A percentile compares a stretch with the other conserved stretches of the same genome.
These are phyloP conservation scores for Beroe forskalii DNA, from an alignment of 37 sponge, comb jelly and placozoan genomes.

Conservation along the genomic window DNA sequence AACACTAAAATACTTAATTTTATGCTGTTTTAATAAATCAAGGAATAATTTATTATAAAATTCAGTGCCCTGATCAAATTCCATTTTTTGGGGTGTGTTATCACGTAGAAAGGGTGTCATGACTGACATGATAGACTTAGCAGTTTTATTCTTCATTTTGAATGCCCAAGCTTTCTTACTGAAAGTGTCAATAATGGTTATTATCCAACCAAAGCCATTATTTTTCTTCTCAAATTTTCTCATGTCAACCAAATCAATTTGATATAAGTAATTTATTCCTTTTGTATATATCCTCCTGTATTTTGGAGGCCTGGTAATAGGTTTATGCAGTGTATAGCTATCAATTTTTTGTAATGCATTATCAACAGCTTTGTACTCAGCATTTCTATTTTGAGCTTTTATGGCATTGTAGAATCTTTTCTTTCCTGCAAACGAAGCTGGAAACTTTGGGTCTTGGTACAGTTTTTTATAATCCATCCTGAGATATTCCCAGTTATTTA, in stretches of 20 bases:
- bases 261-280: background rate
- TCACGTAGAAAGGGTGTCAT: background rate
- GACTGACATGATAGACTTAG: background rate
- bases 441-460: constrained; percentile 6
- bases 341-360: background rate
- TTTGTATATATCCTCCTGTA: constrained; percentile 31
- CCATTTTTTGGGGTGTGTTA: constrained; percentile 14
- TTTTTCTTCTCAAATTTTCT: background rate
- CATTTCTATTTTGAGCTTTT: background rate
- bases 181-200: constrained; percentile 14
- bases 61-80: constrained; percentile 8
- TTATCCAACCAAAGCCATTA: background rate
- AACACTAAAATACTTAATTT: background rate
- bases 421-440: constrained; percentile 6
- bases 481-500: background rate
- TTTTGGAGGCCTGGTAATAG: background rate
- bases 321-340: constrained; percentile 42
- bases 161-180: constrained; percentile 42
- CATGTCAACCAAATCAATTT: constrained; percentile 12
- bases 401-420: background rate
- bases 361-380: background rate
- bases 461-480: background rate
- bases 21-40: background rate
- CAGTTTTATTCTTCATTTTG: constrained; percentile 30
- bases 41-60: background rate